phyloP scores from a whole-genome alignment of 2,113 vertebrate species.

The Oreochromis tanganicae region DNA sequence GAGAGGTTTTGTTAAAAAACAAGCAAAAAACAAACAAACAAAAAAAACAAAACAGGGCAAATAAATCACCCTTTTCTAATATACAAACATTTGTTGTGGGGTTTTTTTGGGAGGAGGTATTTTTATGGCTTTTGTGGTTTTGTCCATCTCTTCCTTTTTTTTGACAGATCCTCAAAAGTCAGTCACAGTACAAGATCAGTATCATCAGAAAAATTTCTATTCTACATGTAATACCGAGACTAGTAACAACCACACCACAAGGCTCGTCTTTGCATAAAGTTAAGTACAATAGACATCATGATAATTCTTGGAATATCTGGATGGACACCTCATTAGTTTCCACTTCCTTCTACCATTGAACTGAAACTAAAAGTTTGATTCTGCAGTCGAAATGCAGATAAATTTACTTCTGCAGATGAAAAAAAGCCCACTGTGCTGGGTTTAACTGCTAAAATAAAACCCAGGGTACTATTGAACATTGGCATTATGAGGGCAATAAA shows the following conservation, averaged over 20 bases:
- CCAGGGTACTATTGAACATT: not conserved
- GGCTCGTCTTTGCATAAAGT: not conserved
- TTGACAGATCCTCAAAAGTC: not conserved
- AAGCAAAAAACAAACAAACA: not conserved
- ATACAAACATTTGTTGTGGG: not conserved
- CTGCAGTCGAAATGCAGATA: not conserved
- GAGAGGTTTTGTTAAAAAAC: not conserved
- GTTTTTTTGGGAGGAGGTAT: accelerated
- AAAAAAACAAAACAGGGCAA: not conserved
- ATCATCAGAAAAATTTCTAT: not conserved
- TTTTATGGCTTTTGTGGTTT: not conserved
- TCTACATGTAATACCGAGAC: not conserved
- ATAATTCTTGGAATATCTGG: not conserved
- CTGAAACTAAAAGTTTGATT: not conserved
- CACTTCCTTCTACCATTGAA: not conserved
- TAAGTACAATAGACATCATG: not conserved
- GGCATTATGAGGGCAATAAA: not conserved
- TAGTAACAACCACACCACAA: not conserved
- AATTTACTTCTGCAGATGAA: not conserved
- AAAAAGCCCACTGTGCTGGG: not conserved
- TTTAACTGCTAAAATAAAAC: not conserved
- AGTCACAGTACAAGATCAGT: not conserved
- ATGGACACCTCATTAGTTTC: not conserved
- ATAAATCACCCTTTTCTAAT: not conserved
- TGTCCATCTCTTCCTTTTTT: not conserved